phyloP scores from a whole-genome alignment of 1,140 invertebrate genomes.

The Drosophila elegans region DNA sequence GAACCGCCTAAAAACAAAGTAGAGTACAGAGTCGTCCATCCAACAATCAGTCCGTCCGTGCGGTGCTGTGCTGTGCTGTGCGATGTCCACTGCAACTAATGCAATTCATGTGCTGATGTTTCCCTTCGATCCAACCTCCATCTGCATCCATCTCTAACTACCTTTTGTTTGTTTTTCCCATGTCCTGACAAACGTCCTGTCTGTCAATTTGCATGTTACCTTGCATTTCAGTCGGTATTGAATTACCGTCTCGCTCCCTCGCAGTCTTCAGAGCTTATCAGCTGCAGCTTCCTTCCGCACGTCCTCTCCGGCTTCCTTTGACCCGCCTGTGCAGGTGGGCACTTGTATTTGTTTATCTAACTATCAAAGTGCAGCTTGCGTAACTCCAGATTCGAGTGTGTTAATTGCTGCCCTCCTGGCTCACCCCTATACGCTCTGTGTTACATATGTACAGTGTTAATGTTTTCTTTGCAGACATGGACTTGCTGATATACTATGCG shows the following conservation, averaged over 20 bases:
- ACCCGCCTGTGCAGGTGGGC: conserved; percentile 15
- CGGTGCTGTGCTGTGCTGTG: not conserved
- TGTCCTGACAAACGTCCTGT: conserved; percentile 60
- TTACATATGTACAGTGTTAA: conserved; percentile 34
- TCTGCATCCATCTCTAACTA: conserved; percentile 19
- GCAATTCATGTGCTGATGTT: conserved; percentile 59
- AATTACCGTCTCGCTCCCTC: conserved; percentile 15
- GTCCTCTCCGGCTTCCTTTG: conserved; percentile 49
- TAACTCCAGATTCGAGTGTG: conserved; percentile 55
- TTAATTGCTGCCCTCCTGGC: conserved; percentile 41
- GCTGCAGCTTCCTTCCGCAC: conserved; percentile 46
- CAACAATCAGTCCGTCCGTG: conserved; percentile 1
- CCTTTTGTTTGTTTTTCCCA: conserved; percentile 52
- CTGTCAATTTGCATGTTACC: conserved; percentile 63
- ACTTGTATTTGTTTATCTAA: conserved; percentile 58
- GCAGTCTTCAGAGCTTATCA: conserved; percentile 27
- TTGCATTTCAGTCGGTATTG: conserved; percentile 48
- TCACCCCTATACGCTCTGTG: not conserved
- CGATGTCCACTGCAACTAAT: conserved; percentile 57
- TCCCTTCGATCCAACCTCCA: conserved; percentile 17
- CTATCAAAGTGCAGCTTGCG: conserved; percentile 56
- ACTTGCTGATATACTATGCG: conserved; percentile 32
- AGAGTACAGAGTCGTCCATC: conserved; percentile 52
- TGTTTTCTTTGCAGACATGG: conserved; percentile 38
- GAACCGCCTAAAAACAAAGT: conserved; percentile 67